Evolutionary conservation across 1,140 invertebrate species (phyloP).

Genomic region (Drosophila simulans): DNA sequence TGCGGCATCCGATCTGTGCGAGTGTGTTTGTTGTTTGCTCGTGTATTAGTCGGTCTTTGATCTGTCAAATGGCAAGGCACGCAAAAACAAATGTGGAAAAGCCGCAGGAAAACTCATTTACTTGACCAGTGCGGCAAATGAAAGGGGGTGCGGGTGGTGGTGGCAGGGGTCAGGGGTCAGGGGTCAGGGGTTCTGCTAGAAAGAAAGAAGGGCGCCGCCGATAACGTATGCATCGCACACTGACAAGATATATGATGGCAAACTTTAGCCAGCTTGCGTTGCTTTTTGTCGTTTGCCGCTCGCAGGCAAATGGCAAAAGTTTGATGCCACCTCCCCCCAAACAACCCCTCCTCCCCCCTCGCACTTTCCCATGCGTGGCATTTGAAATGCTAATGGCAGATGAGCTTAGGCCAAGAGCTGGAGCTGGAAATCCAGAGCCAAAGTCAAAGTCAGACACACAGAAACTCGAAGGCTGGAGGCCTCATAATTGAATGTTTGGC

Average conservation of each 20-base stretch:
- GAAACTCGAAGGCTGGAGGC: constrained; percentile 17
- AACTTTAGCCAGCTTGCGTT: constrained; percentile 57
- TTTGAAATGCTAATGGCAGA: constrained; percentile 71
- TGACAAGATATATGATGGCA: constrained; percentile 59
- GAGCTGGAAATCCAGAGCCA: constrained; percentile 13
- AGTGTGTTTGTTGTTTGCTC: constrained; percentile 12
- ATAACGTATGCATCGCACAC: constrained; percentile 69
- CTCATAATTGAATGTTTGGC: constrained; percentile 76
- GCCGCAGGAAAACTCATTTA: constrained; percentile 69
- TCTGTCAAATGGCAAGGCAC: constrained; percentile 45
- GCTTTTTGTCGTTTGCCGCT: constrained; percentile 60
- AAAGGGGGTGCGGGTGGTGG: neutral
- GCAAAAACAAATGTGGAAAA: constrained; percentile 53
- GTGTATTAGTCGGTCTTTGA: constrained; percentile 59
- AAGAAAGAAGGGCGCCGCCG: constrained; percentile 8
- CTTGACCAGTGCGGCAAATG: constrained; percentile 47
- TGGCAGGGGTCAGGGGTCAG: neutral
- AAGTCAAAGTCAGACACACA: constrained; percentile 7
- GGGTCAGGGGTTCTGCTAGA: neutral
- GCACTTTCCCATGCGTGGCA: neutral
- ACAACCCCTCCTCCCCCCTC: neutral
- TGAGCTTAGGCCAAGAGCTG: constrained; percentile 11
- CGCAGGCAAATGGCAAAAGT: constrained; percentile 72
- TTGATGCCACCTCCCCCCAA: constrained; percentile 16
- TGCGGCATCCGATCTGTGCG: constrained; percentile 39